Percentiles rank a stretch among this genome's conserved stretches.
These are phyloP conservation scores for Chrosomus eos DNA, from an alignment of 2,797 vertebrate genomes.

Conservation along the genomic window DNA sequence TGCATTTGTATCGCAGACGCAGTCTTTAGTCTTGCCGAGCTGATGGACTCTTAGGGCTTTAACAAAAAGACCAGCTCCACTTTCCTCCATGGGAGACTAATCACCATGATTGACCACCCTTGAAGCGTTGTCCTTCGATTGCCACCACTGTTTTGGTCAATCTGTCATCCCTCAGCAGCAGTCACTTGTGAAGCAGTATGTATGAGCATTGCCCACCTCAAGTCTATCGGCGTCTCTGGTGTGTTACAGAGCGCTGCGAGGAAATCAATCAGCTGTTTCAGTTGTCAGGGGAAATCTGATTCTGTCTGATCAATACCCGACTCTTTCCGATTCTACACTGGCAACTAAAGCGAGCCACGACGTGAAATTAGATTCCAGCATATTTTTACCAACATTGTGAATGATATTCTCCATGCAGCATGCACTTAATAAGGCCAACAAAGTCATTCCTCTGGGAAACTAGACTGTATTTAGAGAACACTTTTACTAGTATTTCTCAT, in stretches of 20 bases:
- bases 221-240: constrained; percentile 49
- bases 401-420: not conserved
- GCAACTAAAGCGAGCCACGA: constrained; percentile 16
- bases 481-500: not conserved
- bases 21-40: constrained; percentile 42
- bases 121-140: constrained; percentile 56
- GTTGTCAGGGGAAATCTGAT: constrained; percentile 59
- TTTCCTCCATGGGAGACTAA: constrained; percentile 47
- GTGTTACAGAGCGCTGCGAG: constrained; percentile 23
- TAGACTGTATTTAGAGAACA: not conserved
- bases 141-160: constrained; percentile 54
- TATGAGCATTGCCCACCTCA: constrained; percentile 50
- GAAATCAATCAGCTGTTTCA: constrained; percentile 57
- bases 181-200: constrained; percentile 51
- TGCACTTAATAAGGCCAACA: not conserved
- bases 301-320: constrained; percentile 50
- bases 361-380: constrained; percentile 41
- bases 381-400: constrained; percentile 5
- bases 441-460: not conserved
- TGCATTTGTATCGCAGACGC: constrained; percentile 6
- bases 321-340: constrained; percentile 27
- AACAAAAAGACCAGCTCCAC: constrained; percentile 34
- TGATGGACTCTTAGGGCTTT: constrained; percentile 46
- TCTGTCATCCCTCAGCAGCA: constrained; percentile 57
- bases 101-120: constrained; percentile 60